Conservation (phyloP, 2,113 vertebrate genomes). For the Nestor notabilis region DNA sequence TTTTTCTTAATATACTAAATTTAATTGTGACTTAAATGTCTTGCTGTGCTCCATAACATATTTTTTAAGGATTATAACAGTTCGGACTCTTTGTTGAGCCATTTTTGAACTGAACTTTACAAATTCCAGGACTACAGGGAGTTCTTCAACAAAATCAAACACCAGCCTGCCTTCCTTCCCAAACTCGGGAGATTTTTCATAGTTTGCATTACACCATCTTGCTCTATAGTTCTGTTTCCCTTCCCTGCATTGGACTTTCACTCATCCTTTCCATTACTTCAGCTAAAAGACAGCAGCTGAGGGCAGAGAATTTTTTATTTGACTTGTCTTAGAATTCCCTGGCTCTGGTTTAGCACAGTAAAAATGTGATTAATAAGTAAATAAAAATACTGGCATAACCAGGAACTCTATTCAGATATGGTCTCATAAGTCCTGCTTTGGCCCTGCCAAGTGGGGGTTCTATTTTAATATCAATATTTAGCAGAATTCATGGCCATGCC, state of each 20-base stretch:
- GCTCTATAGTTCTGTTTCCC: not conserved
- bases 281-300: not conserved
- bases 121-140: not conserved
- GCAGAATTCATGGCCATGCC: not conserved
- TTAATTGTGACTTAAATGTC: not conserved
- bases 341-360: not conserved
- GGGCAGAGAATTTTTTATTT: not conserved
- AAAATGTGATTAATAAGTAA: constrained; percentile 20
- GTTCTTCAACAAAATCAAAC: not conserved
- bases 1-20: not conserved
- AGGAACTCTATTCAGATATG: not conserved
- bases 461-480: not conserved
- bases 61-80: not conserved
- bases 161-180: not conserved
- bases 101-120: not conserved
- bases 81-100: not conserved
- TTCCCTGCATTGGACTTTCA: not conserved
- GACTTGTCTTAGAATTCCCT: not conserved
- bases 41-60: not conserved
- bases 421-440: not conserved
- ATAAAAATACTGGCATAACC: not conserved
- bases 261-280: not conserved
- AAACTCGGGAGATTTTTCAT: not conserved
- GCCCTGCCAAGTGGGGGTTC: not conserved
- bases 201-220: not conserved